Conservation (phyloP, 2,797 vertebrate species). For the Gorsachius magnificus region DNA sequence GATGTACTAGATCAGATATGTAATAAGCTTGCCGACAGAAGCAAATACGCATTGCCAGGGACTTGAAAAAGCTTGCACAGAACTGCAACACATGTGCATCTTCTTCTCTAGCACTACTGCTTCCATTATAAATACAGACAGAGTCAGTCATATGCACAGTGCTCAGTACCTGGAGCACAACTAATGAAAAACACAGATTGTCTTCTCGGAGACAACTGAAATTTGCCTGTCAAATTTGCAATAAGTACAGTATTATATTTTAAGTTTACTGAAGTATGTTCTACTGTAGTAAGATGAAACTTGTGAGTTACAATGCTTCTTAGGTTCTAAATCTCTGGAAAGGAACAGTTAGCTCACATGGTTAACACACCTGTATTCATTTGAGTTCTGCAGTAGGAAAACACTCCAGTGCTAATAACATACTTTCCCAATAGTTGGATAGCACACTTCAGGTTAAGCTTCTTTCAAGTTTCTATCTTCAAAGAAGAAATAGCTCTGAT, state of each 20-base stretch:
- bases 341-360: background rate
- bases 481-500: background rate
- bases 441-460: background rate
- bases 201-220: background rate
- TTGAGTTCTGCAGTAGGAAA: background rate
- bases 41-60: background rate
- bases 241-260: background rate
- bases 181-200: background rate
- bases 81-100: background rate
- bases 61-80: background rate
- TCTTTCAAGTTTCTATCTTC: background rate
- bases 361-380: background rate
- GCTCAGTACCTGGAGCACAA: background rate
- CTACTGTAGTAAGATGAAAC: background rate
- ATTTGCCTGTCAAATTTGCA: background rate
- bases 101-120: background rate
- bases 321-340: background rate
- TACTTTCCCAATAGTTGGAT: background rate
- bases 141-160: background rate
- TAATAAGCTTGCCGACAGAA: background rate
- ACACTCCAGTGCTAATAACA: background rate
- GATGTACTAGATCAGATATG: background rate
- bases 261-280: background rate
- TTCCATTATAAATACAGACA: background rate
- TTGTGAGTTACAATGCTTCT: background rate